Evolutionary conservation across 2,888 invertebrate species (phyloP), one percentile per base, ranked within the genome.

Genomic region (Amaurobius ferox): DNA sequence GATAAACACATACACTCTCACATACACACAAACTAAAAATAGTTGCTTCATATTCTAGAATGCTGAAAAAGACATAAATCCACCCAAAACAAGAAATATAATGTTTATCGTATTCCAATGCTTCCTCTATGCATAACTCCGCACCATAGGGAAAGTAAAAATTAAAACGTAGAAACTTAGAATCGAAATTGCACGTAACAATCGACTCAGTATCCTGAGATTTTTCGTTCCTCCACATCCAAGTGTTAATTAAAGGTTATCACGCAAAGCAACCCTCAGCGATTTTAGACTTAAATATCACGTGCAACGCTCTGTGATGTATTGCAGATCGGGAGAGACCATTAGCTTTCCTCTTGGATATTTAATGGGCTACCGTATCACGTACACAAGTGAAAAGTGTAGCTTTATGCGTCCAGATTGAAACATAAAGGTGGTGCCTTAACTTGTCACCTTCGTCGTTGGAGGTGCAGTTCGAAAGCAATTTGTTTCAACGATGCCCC

Each of bases 301-400:
- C 79, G 79, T 71, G 71, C 55, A 39, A 30, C 16, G n/a, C 23
- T 26, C 55, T 39, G 26, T 71, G 79, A 79, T 71, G 32, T 70
- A 79, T 71, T 40, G 29, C 55, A n/a, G 55, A 23, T n/a, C 26
- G 9, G n/a, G 29, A 30, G 26, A 61, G 39, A 39, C 73, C 73
- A 80, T 80, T 80, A 80, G 66, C n/a, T 13, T 11, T 19, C 32
- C 72, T n/a, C n/a, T 72, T 73, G 72, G 66, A 26, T 23, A 66
- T 72, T 80, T 80, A 80, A 80, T 80, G 80, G 62, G 39, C 61
- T 70, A 62, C 70, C 61, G 62, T 30, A 61, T 62, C 78, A 64
- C 78, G 70, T 70, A 62, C 30, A 26, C 7, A 26, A 29, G n/a
- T 26, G 70, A n/a, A 55, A 39, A 61, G 55, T 64, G 35, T 55